Percentiles rank a stretch among this genome's conserved stretches.
Evolutionary conservation across 2,797 vertebrate species (phyloP).

Genomic region (Catamblyrhynchus diadema): DNA sequence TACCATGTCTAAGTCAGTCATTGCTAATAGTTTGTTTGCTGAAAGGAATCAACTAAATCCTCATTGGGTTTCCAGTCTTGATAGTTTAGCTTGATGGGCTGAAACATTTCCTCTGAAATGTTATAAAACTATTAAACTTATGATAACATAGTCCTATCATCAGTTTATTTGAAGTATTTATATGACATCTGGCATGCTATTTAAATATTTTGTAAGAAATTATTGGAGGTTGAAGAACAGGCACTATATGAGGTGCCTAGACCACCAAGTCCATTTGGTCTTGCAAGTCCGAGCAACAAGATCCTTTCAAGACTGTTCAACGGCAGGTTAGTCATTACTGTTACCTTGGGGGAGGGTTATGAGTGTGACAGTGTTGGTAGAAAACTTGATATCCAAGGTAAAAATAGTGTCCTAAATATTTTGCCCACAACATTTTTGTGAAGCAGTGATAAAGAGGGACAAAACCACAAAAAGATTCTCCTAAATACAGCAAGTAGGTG

Average conservation of each 20-base stretch:
- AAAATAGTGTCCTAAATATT: not conserved
- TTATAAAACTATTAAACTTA: not conserved
- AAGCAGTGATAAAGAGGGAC: not conserved
- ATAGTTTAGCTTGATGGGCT: not conserved
- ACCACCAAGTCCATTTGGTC: not conserved
- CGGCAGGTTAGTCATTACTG: not conserved
- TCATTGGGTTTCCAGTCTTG: not conserved
- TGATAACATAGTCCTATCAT: not conserved
- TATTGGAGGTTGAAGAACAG: not conserved
- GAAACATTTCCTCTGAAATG: not conserved
- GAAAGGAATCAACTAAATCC: not conserved
- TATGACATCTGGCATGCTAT: not conserved
- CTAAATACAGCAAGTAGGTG: not conserved
- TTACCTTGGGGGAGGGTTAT: not conserved
- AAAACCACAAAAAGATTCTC: not conserved
- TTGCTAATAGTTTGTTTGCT: not conserved
- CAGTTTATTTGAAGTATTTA: not conserved
- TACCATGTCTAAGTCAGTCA: accelerated
- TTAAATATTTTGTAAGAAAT: not conserved
- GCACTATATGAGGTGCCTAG: not conserved
- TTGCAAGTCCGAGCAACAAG: not conserved
- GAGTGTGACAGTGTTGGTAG: accelerated
- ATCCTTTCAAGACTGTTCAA: not conserved
- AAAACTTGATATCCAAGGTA: not conserved
- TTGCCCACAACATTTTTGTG: not conserved